Base-by-base conservation (phyloP, 2,113 vertebrate species). In the Gnathonemus longibarbis region DNA sequence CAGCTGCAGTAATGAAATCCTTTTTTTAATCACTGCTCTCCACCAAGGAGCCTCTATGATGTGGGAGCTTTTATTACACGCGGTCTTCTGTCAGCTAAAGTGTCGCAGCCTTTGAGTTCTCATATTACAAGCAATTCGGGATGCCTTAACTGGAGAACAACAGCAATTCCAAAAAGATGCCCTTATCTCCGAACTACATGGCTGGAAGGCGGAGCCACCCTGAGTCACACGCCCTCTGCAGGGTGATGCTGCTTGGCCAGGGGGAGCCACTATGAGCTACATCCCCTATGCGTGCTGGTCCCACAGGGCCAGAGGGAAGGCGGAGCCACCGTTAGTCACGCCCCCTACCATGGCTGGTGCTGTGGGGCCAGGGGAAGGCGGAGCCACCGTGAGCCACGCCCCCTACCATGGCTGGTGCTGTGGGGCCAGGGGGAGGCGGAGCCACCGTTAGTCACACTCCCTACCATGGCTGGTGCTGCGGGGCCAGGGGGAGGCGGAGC, bases 11-110 rank as follows among this genome's bases (percentile, higher is more conserved):
- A 48, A 86, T 86, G 83, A 84, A 48, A 84, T 48, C 83, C 83
- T 84, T 48, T 84, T 84, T 84, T 84, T 84, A 42, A 84, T 46
- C 83, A 84, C 83, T 84, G 83, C 46, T 70, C 62, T 31, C 83
- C 21, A 84, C 35, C 83, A 48, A 84, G 83, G 46, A 48, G 62
- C 27, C n/a, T 11, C 62, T 4, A 11, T 31, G 10, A 31, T 70
- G 62, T 13, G 62, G 58, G 62, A 70, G 62, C 62, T 70, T 70
- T 70, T 70, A 70, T 70, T 70, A 62, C 53, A 66, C 58, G n/a
- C 9, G 10, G 58, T 27, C 58, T 66, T 66, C 58, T 11, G 3
- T 70, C 62, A 27, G 62, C 62, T 66, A 17, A 15, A 35, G 31
- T 77, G 70, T 19, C 31, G 5, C 15, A 42, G 74, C 74, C 17